phyloP scores from a whole-genome alignment of 37 sponge, comb jelly and placozoan genomes.

The Lycopodina hypogea region DNA sequence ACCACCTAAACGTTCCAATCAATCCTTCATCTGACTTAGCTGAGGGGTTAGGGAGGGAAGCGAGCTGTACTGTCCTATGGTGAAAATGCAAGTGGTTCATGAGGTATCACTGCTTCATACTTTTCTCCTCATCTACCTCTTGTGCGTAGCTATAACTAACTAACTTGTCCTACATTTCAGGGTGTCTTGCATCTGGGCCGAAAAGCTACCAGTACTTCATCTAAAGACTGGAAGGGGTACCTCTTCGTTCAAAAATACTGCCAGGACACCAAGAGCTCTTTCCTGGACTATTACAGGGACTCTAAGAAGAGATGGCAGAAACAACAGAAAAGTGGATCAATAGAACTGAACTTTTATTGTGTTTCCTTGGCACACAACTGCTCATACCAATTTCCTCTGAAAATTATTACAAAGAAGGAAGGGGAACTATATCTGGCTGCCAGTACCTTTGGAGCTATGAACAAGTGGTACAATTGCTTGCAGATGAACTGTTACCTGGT shows the following conservation, averaged over 20 bases:
- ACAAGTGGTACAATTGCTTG: slow-evolving; percentile 51
- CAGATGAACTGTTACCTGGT: slow-evolving; percentile 49
- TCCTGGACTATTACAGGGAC: slow-evolving; percentile 69
- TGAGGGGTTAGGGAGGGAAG: no score
- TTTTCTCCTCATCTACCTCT: no score
- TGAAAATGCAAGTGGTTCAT: no score
- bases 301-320: slow-evolving; percentile 70
- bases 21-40: no score
- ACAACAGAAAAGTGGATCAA: slow-evolving; percentile 15
- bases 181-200: slow-evolving; percentile 57
- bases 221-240: slow-evolving; percentile 52
- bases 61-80: no score
- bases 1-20: no score
- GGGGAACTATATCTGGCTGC: slow-evolving; percentile 33
- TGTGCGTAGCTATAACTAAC: no score
- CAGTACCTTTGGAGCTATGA: slow-evolving; percentile 27
- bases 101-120: no score
- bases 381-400: slow-evolving; percentile 46
- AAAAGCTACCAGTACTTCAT: slow-evolving; percentile 25
- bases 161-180: slow-evolving; percentile 8
- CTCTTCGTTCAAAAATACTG: slow-evolving; percentile 59
- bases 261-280: slow-evolving; percentile 15
- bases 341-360: slow-evolving; percentile 14
- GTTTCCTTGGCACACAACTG: slow-evolving; percentile 62
- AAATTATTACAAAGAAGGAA: slow-evolving; percentile 11